Percentiles rank a stretch among this genome's conserved stretches.
Conservation (phyloP, 2,797 vertebrate species). For the Argya squamiceps region DNA sequence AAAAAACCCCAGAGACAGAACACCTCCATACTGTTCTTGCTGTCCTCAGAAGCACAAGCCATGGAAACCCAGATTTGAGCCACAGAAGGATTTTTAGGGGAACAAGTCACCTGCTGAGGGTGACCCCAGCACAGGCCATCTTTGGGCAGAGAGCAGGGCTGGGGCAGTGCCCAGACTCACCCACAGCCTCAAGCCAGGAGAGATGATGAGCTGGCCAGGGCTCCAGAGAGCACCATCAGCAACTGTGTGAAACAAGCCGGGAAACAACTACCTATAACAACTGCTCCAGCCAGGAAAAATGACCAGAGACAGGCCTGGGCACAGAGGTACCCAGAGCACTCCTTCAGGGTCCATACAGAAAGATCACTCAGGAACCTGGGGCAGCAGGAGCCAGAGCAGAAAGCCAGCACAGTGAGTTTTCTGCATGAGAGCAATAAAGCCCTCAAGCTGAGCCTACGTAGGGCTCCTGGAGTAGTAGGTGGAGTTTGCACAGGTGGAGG, state of each 20-base stretch:
- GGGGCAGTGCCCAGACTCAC: not conserved
- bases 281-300: not conserved
- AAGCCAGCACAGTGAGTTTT: not conserved
- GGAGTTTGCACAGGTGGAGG: not conserved
- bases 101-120: not conserved
- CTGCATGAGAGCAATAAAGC: fast-evolving
- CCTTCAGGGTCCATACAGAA: not conserved
- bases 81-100: not conserved
- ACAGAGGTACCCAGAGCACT: not conserved
- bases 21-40: not conserved
- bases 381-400: not conserved
- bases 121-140: not conserved
- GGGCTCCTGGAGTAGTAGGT: not conserved
- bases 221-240: not conserved
- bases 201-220: not conserved
- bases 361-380: fast-evolving
- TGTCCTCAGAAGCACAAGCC: not conserved
- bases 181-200: not conserved
- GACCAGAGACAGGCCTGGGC: not conserved
- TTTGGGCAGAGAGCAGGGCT: not conserved
- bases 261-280: not conserved
- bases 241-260: not conserved
- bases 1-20: not conserved
- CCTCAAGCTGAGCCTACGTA: not conserved
- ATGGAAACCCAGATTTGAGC: not conserved